Percentiles rank a stretch among this genome's conserved stretches.
phyloP scores from a whole-genome alignment of 2,797 vertebrate genomes.

The Meda fulgida region DNA sequence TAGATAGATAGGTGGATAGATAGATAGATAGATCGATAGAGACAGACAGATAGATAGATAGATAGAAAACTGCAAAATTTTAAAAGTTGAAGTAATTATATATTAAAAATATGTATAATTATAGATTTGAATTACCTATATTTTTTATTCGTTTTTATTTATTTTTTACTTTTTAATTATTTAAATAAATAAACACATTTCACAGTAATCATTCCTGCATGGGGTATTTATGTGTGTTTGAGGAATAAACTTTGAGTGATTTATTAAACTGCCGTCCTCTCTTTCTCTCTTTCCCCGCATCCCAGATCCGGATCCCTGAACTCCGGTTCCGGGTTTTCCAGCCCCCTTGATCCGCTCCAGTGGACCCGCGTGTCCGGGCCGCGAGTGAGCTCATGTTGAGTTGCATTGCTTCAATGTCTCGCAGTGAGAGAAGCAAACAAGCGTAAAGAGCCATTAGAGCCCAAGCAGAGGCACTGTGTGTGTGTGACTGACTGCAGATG shows the following conservation, averaged over 20 bases:
- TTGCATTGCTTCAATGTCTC: conserved; percentile 64
- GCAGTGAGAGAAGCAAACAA: conserved; percentile 57
- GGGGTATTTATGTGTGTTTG: neutral
- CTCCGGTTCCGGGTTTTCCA: conserved; percentile 50
- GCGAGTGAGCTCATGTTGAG: conserved; percentile 51
- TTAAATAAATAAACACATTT: neutral
- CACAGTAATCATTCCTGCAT: neutral
- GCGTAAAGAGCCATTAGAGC: conserved; percentile 57
- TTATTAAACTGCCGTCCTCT: neutral
- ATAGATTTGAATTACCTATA: neutral
- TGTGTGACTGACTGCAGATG: neutral
- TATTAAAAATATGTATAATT: too few species aligned
- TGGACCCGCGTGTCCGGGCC: conserved; percentile 14
- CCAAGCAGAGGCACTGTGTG: conserved; percentile 32
- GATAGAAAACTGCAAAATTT: too few species aligned
- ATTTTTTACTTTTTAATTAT: too few species aligned
- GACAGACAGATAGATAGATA: too few species aligned
- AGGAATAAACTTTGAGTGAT: neutral
- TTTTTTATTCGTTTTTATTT: neutral
- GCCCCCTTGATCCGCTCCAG: conserved; percentile 47
- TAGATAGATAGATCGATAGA: too few species aligned
- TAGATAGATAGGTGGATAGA: too few species aligned
- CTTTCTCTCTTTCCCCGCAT: too few species aligned
- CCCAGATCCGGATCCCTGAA: too few species aligned
- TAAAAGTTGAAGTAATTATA: too few species aligned